These are phyloP conservation scores for Nesogale talazaci DNA, from an alignment of 2,113 vertebrate genomes.

Conservation along the genomic window DNA sequence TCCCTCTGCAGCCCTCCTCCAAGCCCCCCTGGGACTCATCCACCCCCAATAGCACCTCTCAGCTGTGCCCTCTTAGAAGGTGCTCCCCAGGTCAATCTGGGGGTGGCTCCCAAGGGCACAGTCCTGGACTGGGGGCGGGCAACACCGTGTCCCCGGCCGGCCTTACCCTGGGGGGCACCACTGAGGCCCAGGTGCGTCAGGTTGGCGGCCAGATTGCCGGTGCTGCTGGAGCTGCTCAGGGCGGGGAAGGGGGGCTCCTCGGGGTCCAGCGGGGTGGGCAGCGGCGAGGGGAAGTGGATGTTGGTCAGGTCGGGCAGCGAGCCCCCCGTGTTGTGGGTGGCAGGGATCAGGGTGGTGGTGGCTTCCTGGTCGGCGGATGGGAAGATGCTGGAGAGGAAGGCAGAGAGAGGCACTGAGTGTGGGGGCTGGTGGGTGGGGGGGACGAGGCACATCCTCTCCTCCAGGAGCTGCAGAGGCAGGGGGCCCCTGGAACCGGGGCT, in stretches of 20 bases:
- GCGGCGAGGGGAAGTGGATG: conserved; percentile 98
- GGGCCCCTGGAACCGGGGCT: background rate
- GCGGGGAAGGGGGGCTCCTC: conserved; percentile 94
- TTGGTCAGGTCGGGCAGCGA: conserved; percentile 97
- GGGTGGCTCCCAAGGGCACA: too few species aligned
- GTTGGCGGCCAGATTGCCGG: conserved; percentile 93
- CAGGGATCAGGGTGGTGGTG: conserved; percentile 92
- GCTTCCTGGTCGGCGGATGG: conserved; percentile 96
- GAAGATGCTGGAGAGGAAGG: conserved; percentile 90
- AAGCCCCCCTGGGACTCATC: background rate
- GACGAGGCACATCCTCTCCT: background rate
- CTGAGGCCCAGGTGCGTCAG: conserved; percentile 96
- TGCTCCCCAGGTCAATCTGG: background rate
- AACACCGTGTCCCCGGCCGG: background rate
- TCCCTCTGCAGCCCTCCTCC: background rate
- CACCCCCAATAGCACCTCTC: background rate
- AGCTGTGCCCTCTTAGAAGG: background rate
- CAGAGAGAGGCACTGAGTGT: conserved; percentile 53
- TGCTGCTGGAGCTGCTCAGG: conserved; percentile 92
- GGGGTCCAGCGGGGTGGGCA: conserved; percentile 96
- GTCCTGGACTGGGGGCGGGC: background rate
- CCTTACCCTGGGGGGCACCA: conserved; percentile 91
- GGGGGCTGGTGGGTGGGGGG: accelerated
- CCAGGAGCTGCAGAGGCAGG: background rate
- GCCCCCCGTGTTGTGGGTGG: conserved; percentile 95